Base-by-base conservation (phyloP, 2,797 vertebrate species). In the Artibeus lituratus region DNA sequence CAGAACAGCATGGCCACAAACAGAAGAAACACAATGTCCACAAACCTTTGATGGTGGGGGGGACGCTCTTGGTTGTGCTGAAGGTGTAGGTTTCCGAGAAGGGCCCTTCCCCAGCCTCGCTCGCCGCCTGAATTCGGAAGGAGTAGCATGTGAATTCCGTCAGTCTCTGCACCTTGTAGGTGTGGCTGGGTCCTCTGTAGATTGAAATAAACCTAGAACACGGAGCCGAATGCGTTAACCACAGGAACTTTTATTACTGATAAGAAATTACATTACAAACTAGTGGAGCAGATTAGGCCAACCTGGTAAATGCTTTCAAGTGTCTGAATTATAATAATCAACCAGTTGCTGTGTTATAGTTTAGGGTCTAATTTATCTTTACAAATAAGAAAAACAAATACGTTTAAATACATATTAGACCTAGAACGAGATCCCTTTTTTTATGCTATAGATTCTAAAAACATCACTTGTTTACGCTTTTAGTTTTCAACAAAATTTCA, bases 131-230 rank as follows among this genome's bases (percentile, higher is more conserved):
- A 98, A 99, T 99, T 98, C 99, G 99, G 98, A 99, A 99, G 0
- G 98, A 99, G 98, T 99, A 99, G 98, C 99, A 99, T 18, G 99
- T 99, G 96, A 99, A 99, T 97, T 99, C 99, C 0, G 97, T 99
- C 98, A 99, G 98, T 74, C 99, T 99, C 98, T 99, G 99, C 86
- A 99, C 99, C 98, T 99, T 99, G 98, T 99, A 99, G 2, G 99
- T 99, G 98, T 99, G 99, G 98, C 99, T 99, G 91, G 99, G 99
- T 39, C 99, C 99, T 84, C 99, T 98, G 93, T 99, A 99, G 98
- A 99, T 99, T 0, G 99, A 99, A 97, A 99, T 98, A 97, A 99
- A 99, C 99, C 99, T 99, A 92, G 67, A 96, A 84, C 42, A 86
- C 95, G 7, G 21, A 2, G 32, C 72, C 95, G 77, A 59, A 70